These are phyloP conservation scores for Streptopelia turtur DNA, from an alignment of 2,797 vertebrate species.

Conservation along the genomic window DNA sequence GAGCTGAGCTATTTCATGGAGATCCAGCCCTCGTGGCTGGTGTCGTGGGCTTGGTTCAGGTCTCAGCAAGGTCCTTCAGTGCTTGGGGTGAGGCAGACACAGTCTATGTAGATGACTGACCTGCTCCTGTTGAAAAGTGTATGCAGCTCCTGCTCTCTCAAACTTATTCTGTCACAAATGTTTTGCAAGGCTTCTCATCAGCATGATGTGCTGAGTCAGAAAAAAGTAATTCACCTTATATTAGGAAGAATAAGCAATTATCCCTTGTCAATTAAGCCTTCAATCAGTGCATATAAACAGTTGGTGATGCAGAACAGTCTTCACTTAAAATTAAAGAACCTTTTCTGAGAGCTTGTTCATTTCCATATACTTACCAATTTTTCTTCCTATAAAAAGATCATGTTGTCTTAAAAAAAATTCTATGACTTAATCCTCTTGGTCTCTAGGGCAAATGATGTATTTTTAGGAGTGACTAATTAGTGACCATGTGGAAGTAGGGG, in stretches of 20 bases:
- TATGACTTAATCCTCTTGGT: constrained; percentile 36
- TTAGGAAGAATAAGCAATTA: constrained; percentile 67
- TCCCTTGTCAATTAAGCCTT: constrained; percentile 46
- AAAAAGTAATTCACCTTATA: constrained; percentile 15
- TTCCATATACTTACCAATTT: constrained; percentile 43
- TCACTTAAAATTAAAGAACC: constrained; percentile 58
- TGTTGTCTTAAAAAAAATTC: not conserved
- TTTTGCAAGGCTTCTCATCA: constrained; percentile 30
- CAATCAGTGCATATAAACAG: constrained; percentile 55
- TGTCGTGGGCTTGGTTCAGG: not conserved
- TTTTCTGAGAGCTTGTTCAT: constrained; percentile 45
- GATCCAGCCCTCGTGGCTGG: not conserved
- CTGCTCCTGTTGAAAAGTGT: not conserved
- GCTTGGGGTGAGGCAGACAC: not conserved
- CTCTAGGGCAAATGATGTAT: constrained; percentile 9
- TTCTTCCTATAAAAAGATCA: constrained; percentile 36
- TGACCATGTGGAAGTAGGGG: not conserved
- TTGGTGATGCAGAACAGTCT: constrained; percentile 44
- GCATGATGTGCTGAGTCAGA: constrained; percentile 19
- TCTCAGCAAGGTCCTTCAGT: not conserved
- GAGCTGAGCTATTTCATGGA: not conserved
- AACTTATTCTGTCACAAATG: not conserved
- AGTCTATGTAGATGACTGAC: not conserved
- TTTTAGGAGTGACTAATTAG: constrained; percentile 58
- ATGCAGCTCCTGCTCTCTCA: not conserved